These are phyloP conservation scores for Leucosticte australis DNA, from an alignment of 2,113 vertebrate genomes.

Conservation along the genomic window DNA sequence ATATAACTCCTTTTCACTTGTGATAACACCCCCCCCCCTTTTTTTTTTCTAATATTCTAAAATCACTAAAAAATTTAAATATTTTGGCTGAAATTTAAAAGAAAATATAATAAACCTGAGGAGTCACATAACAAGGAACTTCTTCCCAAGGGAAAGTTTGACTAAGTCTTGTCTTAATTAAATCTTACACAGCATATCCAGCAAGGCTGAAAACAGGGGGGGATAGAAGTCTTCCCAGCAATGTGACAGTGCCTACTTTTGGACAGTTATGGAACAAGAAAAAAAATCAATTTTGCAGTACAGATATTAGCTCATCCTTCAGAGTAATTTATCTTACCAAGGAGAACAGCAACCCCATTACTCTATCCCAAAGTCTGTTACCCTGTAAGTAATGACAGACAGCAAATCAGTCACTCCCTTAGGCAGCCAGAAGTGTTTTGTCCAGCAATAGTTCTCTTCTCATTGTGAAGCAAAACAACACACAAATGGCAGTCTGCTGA, in stretches of 20 bases:
- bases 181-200: not conserved
- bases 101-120: not conserved
- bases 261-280: not conserved
- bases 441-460: not conserved
- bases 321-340: not conserved
- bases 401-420: not conserved
- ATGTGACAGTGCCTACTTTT: not conserved
- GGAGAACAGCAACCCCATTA: not conserved
- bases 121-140: not conserved
- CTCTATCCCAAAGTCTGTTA: not conserved
- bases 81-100: not conserved
- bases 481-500: not conserved
- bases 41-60: not conserved
- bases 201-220: not conserved
- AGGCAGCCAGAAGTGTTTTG: not conserved
- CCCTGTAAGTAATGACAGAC: not conserved
- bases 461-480: not conserved
- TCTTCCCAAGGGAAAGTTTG: not conserved
- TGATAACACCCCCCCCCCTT: rapidly evolving
- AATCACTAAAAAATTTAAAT: not conserved
- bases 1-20: not conserved
- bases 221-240: not conserved
- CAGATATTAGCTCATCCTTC: not conserved
- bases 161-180: not conserved
- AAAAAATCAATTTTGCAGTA: not conserved